Percentiles rank a stretch among this genome's conserved stretches.
phyloP scores from a whole-genome alignment of 2,113 vertebrate genomes.

The Poecile atricapillus region DNA sequence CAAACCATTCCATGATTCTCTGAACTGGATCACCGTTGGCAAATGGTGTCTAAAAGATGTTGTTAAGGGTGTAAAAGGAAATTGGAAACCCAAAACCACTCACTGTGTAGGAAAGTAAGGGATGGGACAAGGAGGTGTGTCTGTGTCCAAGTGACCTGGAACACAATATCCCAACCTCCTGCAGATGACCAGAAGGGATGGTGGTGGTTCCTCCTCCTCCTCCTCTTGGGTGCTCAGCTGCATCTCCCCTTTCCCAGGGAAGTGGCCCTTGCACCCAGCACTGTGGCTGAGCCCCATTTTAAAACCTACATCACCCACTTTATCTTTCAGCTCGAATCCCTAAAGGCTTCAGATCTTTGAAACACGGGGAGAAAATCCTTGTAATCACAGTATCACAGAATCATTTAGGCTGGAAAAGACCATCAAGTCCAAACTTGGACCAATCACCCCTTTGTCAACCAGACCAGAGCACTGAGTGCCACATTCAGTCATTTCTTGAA shows the following conservation, averaged over 20 bases:
- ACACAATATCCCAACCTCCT: background rate
- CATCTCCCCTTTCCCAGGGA: background rate
- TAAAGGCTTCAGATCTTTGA: background rate
- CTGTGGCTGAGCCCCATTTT: background rate
- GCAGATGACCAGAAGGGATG: background rate
- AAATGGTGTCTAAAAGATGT: background rate
- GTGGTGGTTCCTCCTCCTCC: background rate
- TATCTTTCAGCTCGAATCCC: background rate
- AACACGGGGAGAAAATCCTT: background rate
- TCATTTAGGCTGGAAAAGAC: background rate
- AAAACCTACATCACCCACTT: background rate
- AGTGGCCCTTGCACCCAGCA: background rate
- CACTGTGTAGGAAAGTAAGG: background rate
- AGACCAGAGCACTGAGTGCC: background rate
- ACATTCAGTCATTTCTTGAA: background rate
- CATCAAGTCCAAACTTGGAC: background rate
- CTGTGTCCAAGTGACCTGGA: background rate
- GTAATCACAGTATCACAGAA: background rate
- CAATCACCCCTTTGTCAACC: background rate
- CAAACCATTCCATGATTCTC: background rate
- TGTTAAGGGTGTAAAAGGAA: background rate
- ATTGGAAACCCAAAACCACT: background rate
- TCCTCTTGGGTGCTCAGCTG: background rate
- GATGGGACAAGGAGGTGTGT: background rate
- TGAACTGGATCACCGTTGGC: background rate